These are phyloP conservation scores for Lithophane semibrunnea DNA, from an alignment of 2,888 invertebrate species.

Conservation along the genomic window DNA sequence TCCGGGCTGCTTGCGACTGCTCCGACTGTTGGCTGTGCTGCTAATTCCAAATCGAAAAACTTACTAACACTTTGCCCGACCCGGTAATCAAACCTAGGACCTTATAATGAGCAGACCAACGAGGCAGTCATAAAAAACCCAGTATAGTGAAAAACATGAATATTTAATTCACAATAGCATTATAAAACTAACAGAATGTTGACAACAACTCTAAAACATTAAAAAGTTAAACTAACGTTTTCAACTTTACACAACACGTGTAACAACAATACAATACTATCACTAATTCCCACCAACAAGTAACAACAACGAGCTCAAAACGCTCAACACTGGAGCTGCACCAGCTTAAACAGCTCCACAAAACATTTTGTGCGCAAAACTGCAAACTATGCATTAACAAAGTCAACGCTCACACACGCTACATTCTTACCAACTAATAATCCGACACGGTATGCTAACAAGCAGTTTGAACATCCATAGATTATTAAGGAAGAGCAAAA, in stretches of 20 bases:
- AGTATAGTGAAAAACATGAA: neutral
- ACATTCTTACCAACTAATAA: conserved; percentile 49
- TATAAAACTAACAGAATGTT: neutral
- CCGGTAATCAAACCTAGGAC: too few species aligned
- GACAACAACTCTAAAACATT: neutral
- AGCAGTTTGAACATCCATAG: conserved; percentile 23
- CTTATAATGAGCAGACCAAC: too few species aligned
- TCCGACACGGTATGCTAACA: conserved; percentile 26
- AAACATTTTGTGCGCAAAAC: conserved; percentile 38
- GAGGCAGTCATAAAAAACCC: too few species aligned
- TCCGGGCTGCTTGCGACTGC: too few species aligned
- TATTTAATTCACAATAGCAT: neutral
- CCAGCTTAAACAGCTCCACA: conserved; percentile 30
- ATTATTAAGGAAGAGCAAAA: conserved; percentile 35
- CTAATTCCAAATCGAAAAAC: too few species aligned
- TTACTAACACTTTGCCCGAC: too few species aligned
- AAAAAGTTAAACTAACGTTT: neutral
- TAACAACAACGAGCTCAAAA: conserved; percentile 19
- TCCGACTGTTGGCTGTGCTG: too few species aligned
- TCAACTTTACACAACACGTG: neutral
- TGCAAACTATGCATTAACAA: conserved; percentile 53
- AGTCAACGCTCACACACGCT: conserved; percentile 17
- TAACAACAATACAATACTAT: conserved; percentile 22
- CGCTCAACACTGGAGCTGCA: neutral
- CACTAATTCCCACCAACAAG: conserved; percentile 18